These are phyloP conservation scores for Lophochroa leadbeateri DNA, from an alignment of 2,113 vertebrate species.

Conservation along the genomic window DNA sequence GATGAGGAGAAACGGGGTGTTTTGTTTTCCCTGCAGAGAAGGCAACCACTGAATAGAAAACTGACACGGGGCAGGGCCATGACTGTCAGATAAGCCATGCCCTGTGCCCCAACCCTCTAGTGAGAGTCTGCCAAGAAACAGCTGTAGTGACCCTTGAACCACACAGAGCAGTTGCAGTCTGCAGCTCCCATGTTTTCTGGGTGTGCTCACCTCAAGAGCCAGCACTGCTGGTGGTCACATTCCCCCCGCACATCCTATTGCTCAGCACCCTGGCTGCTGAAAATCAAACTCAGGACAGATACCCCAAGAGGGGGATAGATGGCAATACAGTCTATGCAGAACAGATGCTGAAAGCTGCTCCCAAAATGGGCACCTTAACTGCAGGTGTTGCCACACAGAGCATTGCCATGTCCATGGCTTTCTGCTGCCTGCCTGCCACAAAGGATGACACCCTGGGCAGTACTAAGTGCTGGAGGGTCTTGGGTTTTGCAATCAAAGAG, in stretches of 20 bases:
- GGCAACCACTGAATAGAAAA: neutral
- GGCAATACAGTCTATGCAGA: neutral
- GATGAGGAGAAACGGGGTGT: neutral
- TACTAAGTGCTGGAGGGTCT: neutral
- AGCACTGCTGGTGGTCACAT: neutral
- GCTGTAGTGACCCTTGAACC: neutral
- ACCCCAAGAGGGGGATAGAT: too few relatives aligned
- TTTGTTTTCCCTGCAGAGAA: neutral
- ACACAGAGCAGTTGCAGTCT: neutral
- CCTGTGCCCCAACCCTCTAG: neutral
- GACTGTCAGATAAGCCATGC: neutral
- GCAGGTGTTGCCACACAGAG: neutral
- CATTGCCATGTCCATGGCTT: fast-evolving
- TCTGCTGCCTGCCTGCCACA: neutral
- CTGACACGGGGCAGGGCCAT: fast-evolving
- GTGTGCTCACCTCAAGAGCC: neutral
- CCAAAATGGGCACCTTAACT: neutral
- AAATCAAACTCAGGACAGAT: neutral
- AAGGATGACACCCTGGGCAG: neutral
- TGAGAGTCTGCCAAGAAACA: neutral
- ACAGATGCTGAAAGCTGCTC: neutral
- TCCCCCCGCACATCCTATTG: neutral
- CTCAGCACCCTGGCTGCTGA: neutral
- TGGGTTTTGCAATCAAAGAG: neutral
- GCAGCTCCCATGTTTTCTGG: neutral